These are phyloP conservation scores for Riparia riparia DNA, from an alignment of 2,113 vertebrate genomes.

Conservation along the genomic window DNA sequence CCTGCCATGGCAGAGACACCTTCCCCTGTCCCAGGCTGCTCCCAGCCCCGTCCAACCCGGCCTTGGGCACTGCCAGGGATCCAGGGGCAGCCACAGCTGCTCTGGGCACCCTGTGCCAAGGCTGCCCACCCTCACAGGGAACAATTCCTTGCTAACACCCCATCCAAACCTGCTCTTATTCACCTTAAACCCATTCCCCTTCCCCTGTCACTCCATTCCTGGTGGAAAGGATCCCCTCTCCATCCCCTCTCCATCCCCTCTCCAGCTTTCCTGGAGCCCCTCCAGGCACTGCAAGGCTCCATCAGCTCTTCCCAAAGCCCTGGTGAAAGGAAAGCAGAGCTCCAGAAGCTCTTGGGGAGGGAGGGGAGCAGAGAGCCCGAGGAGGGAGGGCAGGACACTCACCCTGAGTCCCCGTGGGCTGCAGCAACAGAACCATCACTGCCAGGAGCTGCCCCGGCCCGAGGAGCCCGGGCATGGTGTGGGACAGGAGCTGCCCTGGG, in stretches of 20 bases:
- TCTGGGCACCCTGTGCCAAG: not conserved
- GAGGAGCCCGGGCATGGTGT: not conserved
- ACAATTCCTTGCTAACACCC: fast-evolving
- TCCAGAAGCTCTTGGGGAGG: too few relatives aligned
- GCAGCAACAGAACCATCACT: not conserved
- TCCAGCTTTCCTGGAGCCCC: not conserved
- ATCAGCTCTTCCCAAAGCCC: not conserved
- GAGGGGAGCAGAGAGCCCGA: too few relatives aligned
- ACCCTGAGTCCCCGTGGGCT: not conserved
- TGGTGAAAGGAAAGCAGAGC: fast-evolving
- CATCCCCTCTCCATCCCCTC: not conserved
- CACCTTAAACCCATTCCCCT: not conserved
- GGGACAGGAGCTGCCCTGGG: fast-evolving
- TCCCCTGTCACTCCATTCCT: not conserved
- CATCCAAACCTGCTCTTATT: too few relatives aligned
- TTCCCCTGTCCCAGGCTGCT: fast-evolving
- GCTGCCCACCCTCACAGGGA: not conserved
- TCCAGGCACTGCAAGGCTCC: not conserved
- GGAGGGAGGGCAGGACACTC: not conserved
- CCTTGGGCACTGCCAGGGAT: not conserved
- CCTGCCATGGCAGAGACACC: not conserved
- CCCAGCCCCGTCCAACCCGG: fast-evolving
- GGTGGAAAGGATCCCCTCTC: not conserved
- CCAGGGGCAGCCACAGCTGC: not conserved
- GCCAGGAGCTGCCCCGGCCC: not conserved